phyloP scores from a whole-genome alignment of 2,113 vertebrate genomes.

The Trochalopteron elliotii region DNA sequence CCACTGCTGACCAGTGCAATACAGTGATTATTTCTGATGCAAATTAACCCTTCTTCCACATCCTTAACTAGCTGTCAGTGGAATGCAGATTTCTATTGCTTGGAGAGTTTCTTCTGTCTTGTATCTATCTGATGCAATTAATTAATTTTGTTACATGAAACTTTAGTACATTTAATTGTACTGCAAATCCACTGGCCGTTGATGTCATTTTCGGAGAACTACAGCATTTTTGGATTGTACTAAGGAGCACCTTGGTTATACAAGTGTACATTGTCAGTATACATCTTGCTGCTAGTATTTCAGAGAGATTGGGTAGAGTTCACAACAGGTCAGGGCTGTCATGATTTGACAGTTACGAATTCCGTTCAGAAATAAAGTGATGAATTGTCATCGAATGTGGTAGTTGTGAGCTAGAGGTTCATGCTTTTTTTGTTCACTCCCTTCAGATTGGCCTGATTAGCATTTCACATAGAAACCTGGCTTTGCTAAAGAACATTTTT shows the following conservation, averaged over 20 bases:
- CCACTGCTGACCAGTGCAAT: background rate
- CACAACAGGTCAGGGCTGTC: background rate
- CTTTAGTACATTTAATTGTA: background rate
- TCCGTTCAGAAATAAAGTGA: background rate
- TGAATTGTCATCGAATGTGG: background rate
- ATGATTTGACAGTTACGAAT: background rate
- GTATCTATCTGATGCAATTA: background rate
- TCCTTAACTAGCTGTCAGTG: background rate
- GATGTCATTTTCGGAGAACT: background rate
- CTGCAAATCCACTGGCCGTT: background rate
- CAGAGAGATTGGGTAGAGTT: background rate
- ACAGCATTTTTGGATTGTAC: background rate
- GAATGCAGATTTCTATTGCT: background rate
- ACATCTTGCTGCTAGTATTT: background rate
- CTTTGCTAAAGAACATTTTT: background rate
- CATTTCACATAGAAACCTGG: slow-evolving; percentile 1
- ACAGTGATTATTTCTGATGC: background rate
- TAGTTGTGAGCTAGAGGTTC: background rate
- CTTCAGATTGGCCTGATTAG: background rate
- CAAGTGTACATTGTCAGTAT: background rate
- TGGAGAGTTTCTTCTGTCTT: background rate
- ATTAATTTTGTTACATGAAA: background rate
- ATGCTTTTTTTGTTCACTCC: background rate
- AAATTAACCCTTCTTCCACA: background rate
- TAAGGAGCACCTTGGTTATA: background rate